Evolutionary conservation across 2,113 vertebrate species (phyloP).

Genomic region (Chrysochloris asiatica): DNA sequence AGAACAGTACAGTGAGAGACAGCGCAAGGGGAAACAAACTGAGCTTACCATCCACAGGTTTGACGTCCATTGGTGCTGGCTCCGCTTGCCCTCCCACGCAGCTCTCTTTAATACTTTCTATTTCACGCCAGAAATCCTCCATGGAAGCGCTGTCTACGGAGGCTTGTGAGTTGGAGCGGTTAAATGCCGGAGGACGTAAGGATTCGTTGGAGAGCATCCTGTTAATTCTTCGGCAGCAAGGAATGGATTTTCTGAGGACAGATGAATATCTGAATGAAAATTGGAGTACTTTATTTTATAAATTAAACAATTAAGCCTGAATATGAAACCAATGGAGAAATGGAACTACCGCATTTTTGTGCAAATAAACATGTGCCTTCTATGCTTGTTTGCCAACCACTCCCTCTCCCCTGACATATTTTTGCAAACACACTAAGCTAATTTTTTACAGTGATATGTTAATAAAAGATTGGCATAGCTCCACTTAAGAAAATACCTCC

Average conservation of each 20-base stretch:
- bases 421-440: no score
- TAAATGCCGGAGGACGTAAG: conserved; percentile 80
- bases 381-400: no score
- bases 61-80: conserved; percentile 82
- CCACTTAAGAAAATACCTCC: no score
- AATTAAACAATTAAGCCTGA: neutral
- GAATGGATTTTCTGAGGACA: conserved; percentile 86
- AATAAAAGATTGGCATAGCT: no score
- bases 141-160: conserved; percentile 89
- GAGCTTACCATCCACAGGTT: conserved; percentile 87
- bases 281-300: neutral
- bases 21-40: neutral
- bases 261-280: neutral
- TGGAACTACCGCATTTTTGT: no score
- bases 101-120: conserved; percentile 89
- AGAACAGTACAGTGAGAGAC: neutral
- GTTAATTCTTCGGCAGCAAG: conserved; percentile 84
- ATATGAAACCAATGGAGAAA: neutral
- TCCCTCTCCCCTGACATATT: no score
- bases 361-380: no score
- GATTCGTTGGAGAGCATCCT: conserved; percentile 90
- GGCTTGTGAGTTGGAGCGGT: conserved; percentile 85
- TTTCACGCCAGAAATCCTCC: conserved; percentile 93
- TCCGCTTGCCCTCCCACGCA: conserved; percentile 82
- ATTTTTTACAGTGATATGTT: no score